Conservation (phyloP, 1,140 invertebrate species). For the Probaryconus sp. region DNA sequence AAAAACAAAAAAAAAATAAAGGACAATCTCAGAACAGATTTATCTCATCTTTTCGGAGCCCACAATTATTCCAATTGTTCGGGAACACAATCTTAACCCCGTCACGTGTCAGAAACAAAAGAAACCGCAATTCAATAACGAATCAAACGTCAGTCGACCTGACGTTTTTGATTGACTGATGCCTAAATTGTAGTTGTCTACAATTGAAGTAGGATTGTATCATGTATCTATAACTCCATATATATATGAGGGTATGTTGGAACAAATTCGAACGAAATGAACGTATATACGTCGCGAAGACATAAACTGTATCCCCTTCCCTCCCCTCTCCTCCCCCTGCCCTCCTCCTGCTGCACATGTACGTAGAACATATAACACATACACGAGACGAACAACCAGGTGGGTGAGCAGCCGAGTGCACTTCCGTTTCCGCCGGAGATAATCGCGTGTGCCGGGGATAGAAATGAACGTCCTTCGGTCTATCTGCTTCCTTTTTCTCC, state of each 20-base stretch:
- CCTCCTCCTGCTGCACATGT: background rate
- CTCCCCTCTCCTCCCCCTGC: background rate
- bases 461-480: constrained; percentile 64
- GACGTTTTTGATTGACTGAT: constrained; percentile 36
- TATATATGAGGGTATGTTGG: background rate
- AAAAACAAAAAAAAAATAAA: background rate
- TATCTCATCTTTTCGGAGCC: too few species aligned
- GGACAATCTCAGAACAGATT: constrained; percentile 1
- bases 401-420: constrained; percentile 76
- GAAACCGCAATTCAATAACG: too few species aligned
- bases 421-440: constrained; percentile 77
- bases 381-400: constrained; percentile 69
- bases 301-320: constrained; percentile 17
- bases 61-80: too few species aligned
- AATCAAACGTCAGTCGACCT: constrained; percentile 14
- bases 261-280: constrained; percentile 22
- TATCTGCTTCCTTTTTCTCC: constrained; percentile 58
- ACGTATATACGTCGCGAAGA: constrained; percentile 45
- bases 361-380: background rate
- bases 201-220: too few species aligned
- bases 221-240: too few species aligned
- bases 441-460: constrained; percentile 71
- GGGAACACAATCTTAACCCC: too few species aligned
- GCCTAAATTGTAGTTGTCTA: constrained; percentile 24
- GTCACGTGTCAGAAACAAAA: too few species aligned